These are phyloP conservation scores for Carassius carassius DNA, from an alignment of 2,113 vertebrate species.

Conservation along the genomic window DNA sequence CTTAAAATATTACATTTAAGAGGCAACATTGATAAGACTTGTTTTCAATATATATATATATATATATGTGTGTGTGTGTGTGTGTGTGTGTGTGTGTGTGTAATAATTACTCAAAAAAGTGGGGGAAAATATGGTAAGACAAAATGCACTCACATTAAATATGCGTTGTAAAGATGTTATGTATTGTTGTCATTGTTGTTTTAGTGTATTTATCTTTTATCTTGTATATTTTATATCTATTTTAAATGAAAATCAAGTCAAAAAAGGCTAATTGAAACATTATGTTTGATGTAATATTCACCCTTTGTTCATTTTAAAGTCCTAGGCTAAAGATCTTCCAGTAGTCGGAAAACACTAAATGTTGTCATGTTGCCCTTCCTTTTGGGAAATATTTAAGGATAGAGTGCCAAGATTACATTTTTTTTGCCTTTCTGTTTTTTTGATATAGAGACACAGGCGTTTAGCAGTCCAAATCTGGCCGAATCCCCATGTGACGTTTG, in stretches of 20 bases:
- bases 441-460: conserved; percentile 27
- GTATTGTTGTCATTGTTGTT: too few relatives aligned
- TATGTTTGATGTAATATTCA: background rate
- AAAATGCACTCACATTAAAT: too few relatives aligned
- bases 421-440: conserved; percentile 7
- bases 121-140: too few relatives aligned
- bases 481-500: conserved; percentile 61
- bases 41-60: too few relatives aligned
- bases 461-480: conserved; percentile 35
- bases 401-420: background rate
- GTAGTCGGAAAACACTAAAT: background rate
- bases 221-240: too few relatives aligned
- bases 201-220: too few relatives aligned
- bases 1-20: too few relatives aligned
- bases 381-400: background rate
- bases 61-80: too few relatives aligned
- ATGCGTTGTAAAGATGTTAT: background rate
- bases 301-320: background rate
- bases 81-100: too few relatives aligned
- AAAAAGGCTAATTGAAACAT: background rate
- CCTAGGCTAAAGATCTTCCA: background rate
- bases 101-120: too few relatives aligned
- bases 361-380: conserved; percentile 20
- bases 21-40: too few relatives aligned
- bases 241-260: too few relatives aligned